Percentiles rank a stretch among this genome's conserved stretches.
These are phyloP conservation scores for Diplolepis rosae DNA, from an alignment of 2,888 invertebrate species.

Conservation along the genomic window DNA sequence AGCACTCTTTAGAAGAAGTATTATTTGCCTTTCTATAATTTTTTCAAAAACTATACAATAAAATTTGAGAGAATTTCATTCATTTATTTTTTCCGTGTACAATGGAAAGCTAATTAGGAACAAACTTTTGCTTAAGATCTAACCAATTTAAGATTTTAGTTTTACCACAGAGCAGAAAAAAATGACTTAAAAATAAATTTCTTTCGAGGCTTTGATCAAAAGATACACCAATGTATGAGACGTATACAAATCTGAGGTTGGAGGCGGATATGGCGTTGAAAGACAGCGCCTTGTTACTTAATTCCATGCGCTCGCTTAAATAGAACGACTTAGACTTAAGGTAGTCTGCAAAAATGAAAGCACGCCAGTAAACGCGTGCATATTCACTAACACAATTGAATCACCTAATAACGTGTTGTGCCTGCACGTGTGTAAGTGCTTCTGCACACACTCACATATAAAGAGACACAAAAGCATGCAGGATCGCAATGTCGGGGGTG, in stretches of 20 bases:
- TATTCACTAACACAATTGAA: slow-evolving; percentile 31
- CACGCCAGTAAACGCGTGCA: slow-evolving; percentile 46
- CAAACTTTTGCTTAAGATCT: too few relatives aligned
- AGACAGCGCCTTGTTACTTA: slow-evolving; percentile 66
- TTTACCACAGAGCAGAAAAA: too few relatives aligned
- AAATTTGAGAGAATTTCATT: too few relatives aligned
- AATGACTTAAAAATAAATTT: too few relatives aligned
- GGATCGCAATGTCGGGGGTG: slow-evolving; percentile 69
- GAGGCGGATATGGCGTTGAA: slow-evolving; percentile 64
- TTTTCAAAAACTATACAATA: too few relatives aligned
- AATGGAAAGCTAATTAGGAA: too few relatives aligned
- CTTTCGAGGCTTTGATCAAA: too few relatives aligned
- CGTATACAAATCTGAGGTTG: slow-evolving; percentile 31
- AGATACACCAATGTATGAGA: not conserved
- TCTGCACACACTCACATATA: slow-evolving; percentile 44
- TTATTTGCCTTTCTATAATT: too few relatives aligned
- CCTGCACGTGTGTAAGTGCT: slow-evolving; percentile 35
- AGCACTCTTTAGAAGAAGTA: too few relatives aligned
- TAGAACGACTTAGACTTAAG: slow-evolving; percentile 66
- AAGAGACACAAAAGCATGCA: slow-evolving; percentile 29
- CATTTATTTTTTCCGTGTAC: too few relatives aligned
- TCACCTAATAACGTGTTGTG: slow-evolving; percentile 18
- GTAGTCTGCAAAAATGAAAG: slow-evolving; percentile 65
- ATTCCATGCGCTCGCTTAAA: slow-evolving; percentile 66
- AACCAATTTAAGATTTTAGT: too few relatives aligned